Evolutionary conservation across 37 sponge, comb jelly and placozoan species (phyloP), one percentile per base, ranked within the genome.

Genomic region (Spongilla lacustris): DNA sequence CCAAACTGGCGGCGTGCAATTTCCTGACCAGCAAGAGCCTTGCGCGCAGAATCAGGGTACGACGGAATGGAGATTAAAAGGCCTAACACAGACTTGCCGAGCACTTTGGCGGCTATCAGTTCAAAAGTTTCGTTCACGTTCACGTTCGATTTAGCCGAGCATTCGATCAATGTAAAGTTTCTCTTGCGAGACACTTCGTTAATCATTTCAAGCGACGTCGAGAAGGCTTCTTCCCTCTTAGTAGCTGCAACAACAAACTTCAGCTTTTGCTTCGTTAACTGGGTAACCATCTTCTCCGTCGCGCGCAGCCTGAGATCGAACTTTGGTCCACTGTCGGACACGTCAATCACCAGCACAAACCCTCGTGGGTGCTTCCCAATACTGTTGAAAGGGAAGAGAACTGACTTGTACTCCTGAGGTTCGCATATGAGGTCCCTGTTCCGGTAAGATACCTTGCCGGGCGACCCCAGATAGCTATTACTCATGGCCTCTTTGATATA

Each of bases 231-330:
- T 38, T 87, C 88, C 25, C 82, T 48, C 31, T 87, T 87, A 2
- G 88, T 87, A 29, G 81, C 76, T 0, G 74, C 88, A 25, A 87
- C 27, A 25, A 71, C 81, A 70, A 72, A 36, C 41, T 50, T 19
- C 14, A 26, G 23, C 2, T 81, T 87, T 46, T 66, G 50, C 1
- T 30, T 81, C 69, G 68, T 68, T 23, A 32, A 23, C 37, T 50
- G 30, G 24, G 32, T 0, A 21, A 74, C 37, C 4, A 87, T 87
- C 34, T 71, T 23, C 73, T 87, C 88, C 50, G 81, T 21, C 1
- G 27, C 36, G 0, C 36, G n/a, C 24, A 87, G 36, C 70, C 81
- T 81, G 67, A 28, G 4, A n/a, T 72, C 48, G 74, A 87, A 87
- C 24, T 27, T 66, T 2, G 8, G 41, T 4, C 75, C 50, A 4